Evolutionary conservation across 2,888 invertebrate genomes (phyloP).

Genomic region (Teleiodes luculella): DNA sequence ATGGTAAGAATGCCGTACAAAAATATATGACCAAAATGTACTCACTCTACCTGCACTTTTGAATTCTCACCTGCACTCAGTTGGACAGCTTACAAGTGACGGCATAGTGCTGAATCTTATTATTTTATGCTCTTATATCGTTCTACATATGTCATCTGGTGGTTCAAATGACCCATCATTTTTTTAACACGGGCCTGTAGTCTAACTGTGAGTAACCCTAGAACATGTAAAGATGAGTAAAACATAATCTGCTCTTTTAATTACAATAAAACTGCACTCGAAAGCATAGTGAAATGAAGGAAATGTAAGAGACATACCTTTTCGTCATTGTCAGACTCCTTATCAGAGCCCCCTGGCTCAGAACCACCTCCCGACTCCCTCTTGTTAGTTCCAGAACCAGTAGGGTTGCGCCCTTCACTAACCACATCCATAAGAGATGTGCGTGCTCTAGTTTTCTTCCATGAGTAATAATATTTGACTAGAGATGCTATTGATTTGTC

Average conservation of each 20-base stretch:
- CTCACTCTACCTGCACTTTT: too few species aligned
- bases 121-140: too few species aligned
- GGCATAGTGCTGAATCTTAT: too few species aligned
- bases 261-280: background rate
- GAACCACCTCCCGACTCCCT: constrained; percentile 86
- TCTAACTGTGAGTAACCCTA: constrained; percentile 30
- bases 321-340: constrained; percentile 93
- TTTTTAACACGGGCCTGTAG: too few species aligned
- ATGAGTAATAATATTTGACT: constrained; percentile 98
- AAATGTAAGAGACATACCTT: constrained; percentile 82
- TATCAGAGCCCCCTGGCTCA: constrained; percentile 89
- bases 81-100: too few species aligned
- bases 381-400: constrained; percentile 80
- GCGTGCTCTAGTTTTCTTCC: constrained; percentile 96
- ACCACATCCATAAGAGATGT: constrained; percentile 95
- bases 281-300: background rate
- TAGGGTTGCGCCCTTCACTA: constrained; percentile 86
- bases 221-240: constrained; percentile 11
- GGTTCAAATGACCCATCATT: too few species aligned
- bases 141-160: too few species aligned
- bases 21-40: too few species aligned
- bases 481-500: constrained; percentile 97
- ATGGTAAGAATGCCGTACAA: too few species aligned
- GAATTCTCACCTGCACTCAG: too few species aligned
- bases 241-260: background rate